These are phyloP conservation scores for Caranx ignobilis DNA, from an alignment of 2,113 vertebrate species.

Conservation along the genomic window DNA sequence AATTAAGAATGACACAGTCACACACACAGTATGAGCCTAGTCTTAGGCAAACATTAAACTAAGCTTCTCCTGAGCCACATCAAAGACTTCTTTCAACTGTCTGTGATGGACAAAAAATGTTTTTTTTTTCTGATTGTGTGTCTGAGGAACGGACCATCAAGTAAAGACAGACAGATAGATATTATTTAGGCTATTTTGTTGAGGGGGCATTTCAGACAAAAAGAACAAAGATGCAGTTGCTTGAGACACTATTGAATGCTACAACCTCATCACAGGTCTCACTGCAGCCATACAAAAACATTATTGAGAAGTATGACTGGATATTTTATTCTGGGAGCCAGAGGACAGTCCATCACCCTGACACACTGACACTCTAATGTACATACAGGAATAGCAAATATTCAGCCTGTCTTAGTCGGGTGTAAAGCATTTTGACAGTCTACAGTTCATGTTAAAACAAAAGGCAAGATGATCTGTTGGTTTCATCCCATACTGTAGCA, in stretches of 20 bases:
- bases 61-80: not conserved
- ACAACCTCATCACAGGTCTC: not conserved
- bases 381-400: not conserved
- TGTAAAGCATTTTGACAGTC: not conserved
- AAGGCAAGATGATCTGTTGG: not conserved
- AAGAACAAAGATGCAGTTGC: not conserved
- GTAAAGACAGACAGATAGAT: too few relatives aligned
- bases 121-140: too few relatives aligned
- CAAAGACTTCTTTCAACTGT: too few relatives aligned
- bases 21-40: not conserved
- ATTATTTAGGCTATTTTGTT: not conserved
- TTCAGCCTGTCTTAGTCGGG: not conserved
- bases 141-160: not conserved
- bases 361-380: not conserved
- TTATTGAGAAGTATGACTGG: not conserved
- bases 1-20: slow-evolving; percentile 21
- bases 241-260: not conserved
- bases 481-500: not conserved
- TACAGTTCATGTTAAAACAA: not conserved
- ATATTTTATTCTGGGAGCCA: not conserved
- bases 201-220: not conserved
- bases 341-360: not conserved
- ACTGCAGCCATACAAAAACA: not conserved
- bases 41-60: slow-evolving; percentile 8
- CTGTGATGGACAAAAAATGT: too few relatives aligned